Evolutionary conservation across 2,113 vertebrate genomes (phyloP).

Genomic region (Zosterops hypoxanthus): DNA sequence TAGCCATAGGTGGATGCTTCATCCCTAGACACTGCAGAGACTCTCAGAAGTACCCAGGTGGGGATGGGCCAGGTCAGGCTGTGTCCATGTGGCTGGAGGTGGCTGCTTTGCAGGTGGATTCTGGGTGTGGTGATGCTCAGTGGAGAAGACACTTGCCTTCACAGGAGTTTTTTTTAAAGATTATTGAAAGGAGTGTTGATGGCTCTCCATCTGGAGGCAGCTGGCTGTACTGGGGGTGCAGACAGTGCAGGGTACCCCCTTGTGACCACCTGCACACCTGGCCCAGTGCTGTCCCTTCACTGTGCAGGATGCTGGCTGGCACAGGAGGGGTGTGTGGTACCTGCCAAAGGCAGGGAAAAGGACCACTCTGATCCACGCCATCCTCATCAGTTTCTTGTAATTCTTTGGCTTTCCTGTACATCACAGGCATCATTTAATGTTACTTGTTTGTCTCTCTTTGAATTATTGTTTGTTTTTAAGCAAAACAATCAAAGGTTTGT

Average conservation of each 20-base stretch:
- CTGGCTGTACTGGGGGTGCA: background rate
- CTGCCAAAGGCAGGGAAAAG: background rate
- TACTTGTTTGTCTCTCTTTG: conserved; percentile 69
- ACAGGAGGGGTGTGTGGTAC: background rate
- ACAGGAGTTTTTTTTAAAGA: background rate
- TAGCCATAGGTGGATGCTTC: accelerated
- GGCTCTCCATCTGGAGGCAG: background rate
- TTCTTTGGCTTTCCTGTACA: background rate
- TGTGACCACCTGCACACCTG: background rate
- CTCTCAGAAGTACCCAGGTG: background rate
- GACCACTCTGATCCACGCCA: background rate
- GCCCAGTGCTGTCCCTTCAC: accelerated
- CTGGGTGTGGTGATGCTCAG: background rate
- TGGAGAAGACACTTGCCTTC: background rate
- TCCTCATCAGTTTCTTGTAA: conserved; percentile 23
- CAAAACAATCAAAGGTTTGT: conserved; percentile 74
- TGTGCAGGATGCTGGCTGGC: background rate
- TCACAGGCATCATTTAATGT: conserved; percentile 62
- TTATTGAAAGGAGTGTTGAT: background rate
- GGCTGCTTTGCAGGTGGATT: background rate
- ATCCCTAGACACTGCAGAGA: background rate
- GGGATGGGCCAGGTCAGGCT: background rate
- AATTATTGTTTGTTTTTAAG: conserved; percentile 72
- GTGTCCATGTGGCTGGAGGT: accelerated
- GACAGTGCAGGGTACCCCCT: accelerated